Base-by-base conservation (phyloP, 2,113 vertebrate genomes). In the Hippocampus zosterae region DNA sequence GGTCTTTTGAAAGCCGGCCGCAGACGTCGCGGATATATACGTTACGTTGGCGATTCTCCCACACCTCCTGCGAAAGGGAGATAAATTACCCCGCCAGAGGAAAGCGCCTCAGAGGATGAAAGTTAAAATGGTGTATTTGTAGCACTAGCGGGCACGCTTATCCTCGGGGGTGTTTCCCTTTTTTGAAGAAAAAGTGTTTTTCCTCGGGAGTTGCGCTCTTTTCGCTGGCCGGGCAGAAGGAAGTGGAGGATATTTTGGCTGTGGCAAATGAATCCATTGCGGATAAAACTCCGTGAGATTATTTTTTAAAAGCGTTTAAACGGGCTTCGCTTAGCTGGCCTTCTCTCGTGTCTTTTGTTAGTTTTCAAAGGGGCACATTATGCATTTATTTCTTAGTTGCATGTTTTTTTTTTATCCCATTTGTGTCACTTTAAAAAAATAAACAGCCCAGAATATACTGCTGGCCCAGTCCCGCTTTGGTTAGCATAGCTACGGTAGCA, bases 11-110 rank as follows among this genome's bases (percentile, higher is more conserved):
- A 61, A 37, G 16, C 59, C 33, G 19, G 59, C 33, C 9, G 9
- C n/a, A 37, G 15, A 63, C 37, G 5, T 41, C 19, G 9, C 2
- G 21, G 18, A 59, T 29, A 59, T 63, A 42, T 42, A 41, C n/a
- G 55, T 56, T 13, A 25, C 37, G 33, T 42, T 21, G 33, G 8
- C 64, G 71, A 79, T 80, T 85, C 70, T 70, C 64, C 56, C 68
- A 65, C 33, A 48, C 75, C 86, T 80, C 80, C 84, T 89, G 86
- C 82, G 75, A 69, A 78, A 81, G 74, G 55, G 73, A 84, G 84
- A 88, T 88, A 87, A 79, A 87, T 77, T 77, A 79, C 74, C 33
- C 66, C 52, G 72, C 81, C 70, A 75, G 84, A 79, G 72, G 69
- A 81, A 71, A 82, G 76, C 72, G 77, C 74, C 81, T 33, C 56